phyloP scores from a whole-genome alignment of 2,113 vertebrate species.

The Amazona vittata region DNA sequence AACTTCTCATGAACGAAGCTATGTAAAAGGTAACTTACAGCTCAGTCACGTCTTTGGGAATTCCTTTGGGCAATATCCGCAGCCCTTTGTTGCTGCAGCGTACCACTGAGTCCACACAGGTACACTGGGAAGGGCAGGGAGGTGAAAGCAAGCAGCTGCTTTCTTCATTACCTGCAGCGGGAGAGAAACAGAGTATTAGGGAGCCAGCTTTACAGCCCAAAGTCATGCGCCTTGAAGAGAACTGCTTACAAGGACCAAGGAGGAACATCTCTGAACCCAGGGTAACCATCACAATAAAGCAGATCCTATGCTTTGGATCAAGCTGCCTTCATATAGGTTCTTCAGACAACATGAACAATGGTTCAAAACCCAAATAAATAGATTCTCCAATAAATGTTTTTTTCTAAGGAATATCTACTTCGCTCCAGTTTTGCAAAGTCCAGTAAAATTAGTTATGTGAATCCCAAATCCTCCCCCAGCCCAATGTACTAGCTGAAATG shows the following conservation, averaged over 20 bases:
- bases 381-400: neutral
- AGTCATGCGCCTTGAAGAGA: neutral
- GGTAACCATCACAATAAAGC: neutral
- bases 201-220: neutral
- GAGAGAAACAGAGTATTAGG: neutral
- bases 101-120: slow-evolving; percentile 90
- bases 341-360: neutral
- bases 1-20: neutral
- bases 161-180: slow-evolving; percentile 82
- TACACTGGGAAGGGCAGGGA: slow-evolving; percentile 91
- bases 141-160: slow-evolving; percentile 88
- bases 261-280: neutral
- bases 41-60: slow-evolving; percentile 96
- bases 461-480: neutral
- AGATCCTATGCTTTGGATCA: neutral
- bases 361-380: neutral
- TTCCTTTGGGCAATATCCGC: slow-evolving; percentile 86
- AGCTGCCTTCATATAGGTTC: neutral
- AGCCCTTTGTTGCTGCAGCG: slow-evolving; percentile 95
- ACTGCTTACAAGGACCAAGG: neutral
- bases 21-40: slow-evolving; percentile 84
- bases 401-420: neutral
- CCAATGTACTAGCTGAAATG: neutral
- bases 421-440: neutral
- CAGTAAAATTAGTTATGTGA: neutral